These are phyloP conservation scores for Solenopsis fugax DNA, from an alignment of 1,140 invertebrate genomes.

Conservation along the genomic window DNA sequence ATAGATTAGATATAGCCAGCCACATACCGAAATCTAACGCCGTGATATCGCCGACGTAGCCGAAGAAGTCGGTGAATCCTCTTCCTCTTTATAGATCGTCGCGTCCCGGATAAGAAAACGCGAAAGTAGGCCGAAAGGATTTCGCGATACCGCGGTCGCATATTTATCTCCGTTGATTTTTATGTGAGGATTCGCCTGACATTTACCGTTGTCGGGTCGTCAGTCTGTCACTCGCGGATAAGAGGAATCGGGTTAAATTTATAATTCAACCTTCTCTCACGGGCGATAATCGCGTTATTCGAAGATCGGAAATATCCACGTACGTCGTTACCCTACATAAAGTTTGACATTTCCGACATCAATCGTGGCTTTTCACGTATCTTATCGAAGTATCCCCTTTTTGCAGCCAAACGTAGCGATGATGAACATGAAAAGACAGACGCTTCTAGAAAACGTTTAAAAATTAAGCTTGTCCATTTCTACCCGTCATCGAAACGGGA, in stretches of 20 bases:
- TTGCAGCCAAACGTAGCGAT: background rate
- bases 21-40: background rate
- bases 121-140: slow-evolving; percentile 57
- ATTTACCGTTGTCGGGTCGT: slow-evolving; percentile 17
- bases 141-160: slow-evolving; percentile 24
- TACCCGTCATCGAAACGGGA: background rate
- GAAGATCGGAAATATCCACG: slow-evolving; percentile 12
- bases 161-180: slow-evolving; percentile 33
- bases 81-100: background rate
- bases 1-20: slow-evolving; percentile 30
- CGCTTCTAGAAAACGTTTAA: background rate
- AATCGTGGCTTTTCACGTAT: background rate
- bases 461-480: background rate
- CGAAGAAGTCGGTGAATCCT: background rate
- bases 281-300: background rate
- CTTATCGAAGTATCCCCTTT: background rate
- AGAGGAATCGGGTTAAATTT: slow-evolving; percentile 15
- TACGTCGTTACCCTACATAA: background rate
- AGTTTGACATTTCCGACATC: slow-evolving; percentile 6
- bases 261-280: slow-evolving; percentile 2
- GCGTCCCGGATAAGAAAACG: slow-evolving; percentile 29
- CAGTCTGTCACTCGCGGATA: slow-evolving; percentile 13
- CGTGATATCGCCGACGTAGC: background rate
- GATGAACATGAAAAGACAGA: background rate
- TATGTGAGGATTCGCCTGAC: slow-evolving; percentile 32